These are phyloP conservation scores for Trogon surrucura DNA, from an alignment of 2,113 vertebrate genomes.

Conservation along the genomic window DNA sequence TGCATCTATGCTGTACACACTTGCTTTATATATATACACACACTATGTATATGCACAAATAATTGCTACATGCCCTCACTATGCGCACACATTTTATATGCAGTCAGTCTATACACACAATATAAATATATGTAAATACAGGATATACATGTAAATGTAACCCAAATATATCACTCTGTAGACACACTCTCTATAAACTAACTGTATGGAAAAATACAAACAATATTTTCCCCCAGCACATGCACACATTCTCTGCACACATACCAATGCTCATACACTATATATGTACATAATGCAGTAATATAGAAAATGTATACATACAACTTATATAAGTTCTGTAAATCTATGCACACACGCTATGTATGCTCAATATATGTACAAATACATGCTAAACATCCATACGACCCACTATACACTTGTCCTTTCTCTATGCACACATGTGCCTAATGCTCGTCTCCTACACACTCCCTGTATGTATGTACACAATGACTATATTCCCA, in stretches of 20 bases:
- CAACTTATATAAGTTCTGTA: not conserved
- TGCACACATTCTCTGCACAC: too few species aligned
- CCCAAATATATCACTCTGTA: not conserved
- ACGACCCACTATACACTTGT: accelerated
- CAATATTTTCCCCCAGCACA: not conserved
- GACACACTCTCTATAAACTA: not conserved
- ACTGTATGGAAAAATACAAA: not conserved
- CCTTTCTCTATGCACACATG: accelerated
- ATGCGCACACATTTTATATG: accelerated
- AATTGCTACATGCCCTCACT: too few species aligned
- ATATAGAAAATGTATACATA: not conserved
- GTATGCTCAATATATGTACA: not conserved
- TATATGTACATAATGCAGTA: accelerated
- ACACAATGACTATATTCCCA: accelerated
- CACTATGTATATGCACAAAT: accelerated
- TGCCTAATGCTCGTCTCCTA: accelerated
- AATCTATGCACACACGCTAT: accelerated
- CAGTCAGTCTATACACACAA: not conserved
- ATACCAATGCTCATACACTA: accelerated
- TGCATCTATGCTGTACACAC: too few species aligned
- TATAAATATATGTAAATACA: accelerated
- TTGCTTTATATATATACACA: not conserved
- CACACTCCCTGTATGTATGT: accelerated
- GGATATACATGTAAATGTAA: not conserved
- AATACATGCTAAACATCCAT: not conserved